phyloP scores from a whole-genome alignment of 2,888 invertebrate genomes.

The Galerucella nymphaeae region DNA sequence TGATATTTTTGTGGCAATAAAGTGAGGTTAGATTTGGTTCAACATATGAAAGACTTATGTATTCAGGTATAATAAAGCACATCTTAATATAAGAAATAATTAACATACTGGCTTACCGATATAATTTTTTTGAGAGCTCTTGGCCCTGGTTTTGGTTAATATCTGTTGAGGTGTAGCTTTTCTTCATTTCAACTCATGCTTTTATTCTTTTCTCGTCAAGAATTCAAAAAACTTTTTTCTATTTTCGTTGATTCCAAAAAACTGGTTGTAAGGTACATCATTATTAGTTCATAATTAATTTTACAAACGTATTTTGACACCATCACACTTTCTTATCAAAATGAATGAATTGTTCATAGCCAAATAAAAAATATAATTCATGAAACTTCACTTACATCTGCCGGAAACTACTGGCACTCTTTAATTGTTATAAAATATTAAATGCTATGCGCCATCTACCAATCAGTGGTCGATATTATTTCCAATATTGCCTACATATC shows the following conservation, averaged over 20 bases:
- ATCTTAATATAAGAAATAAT: constrained; percentile 25
- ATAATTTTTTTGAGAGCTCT: constrained; percentile 69
- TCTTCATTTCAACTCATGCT: constrained; percentile 70
- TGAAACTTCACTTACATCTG: constrained; percentile 52
- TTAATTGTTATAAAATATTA: constrained; percentile 30
- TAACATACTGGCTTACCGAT: constrained; percentile 64
- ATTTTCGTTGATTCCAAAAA: constrained; percentile 55
- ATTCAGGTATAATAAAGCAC: constrained; percentile 13
- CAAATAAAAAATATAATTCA: constrained; percentile 46
- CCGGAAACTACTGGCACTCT: constrained; percentile 51
- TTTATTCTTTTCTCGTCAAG: constrained; percentile 63
- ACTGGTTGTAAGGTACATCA: constrained; percentile 57
- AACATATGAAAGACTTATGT: constrained; percentile 11
- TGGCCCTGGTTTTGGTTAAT: constrained; percentile 68
- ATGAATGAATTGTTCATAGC: constrained; percentile 53
- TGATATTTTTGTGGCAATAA: not conserved
- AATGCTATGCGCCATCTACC: constrained; percentile 42
- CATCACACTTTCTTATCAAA: constrained; percentile 64
- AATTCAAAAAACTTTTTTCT: constrained; percentile 61
- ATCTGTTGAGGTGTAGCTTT: constrained; percentile 66
- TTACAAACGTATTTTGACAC: constrained; percentile 63
- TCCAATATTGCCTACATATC: constrained; percentile 11
- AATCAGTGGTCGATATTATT: constrained; percentile 16
- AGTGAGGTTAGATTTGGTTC: constrained; percentile 44
- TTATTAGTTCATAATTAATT: constrained; percentile 63